Percentiles rank a stretch among this genome's conserved stretches.
phyloP scores from a whole-genome alignment of 2,888 invertebrate species.

The Scaptomyza flava region DNA sequence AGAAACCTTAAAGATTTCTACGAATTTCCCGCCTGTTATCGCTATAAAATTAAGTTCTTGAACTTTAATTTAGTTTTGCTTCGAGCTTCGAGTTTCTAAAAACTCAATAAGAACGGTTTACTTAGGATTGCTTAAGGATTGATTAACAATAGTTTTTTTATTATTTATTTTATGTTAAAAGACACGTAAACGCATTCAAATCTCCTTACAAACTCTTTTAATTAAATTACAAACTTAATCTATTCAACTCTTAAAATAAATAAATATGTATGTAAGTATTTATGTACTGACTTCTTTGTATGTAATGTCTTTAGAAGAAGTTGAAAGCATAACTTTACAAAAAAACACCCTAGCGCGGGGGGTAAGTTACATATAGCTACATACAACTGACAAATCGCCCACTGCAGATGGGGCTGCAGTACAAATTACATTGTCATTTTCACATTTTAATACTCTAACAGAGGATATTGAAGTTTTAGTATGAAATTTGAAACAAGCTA shows the following conservation, averaged over 20 bases:
- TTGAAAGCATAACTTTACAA: slow-evolving; percentile 26
- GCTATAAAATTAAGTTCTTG: neutral
- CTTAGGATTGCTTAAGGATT: too few relatives aligned
- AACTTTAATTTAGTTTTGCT: neutral
- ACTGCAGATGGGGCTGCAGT: slow-evolving; percentile 44
- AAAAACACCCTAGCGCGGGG: neutral
- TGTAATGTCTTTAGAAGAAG: slow-evolving; percentile 27
- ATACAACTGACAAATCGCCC: slow-evolving; percentile 13
- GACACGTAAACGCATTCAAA: too few relatives aligned
- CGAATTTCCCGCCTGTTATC: too few relatives aligned
- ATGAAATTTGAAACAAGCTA: neutral
- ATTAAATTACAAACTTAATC: slow-evolving; percentile 1
- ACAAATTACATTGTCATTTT: slow-evolving; percentile 78
- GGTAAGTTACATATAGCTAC: neutral
- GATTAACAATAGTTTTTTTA: too few relatives aligned
- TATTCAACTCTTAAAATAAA: neutral
- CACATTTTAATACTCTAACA: slow-evolving; percentile 39
- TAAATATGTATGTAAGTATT: neutral
- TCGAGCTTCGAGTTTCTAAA: neutral
- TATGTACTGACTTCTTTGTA: slow-evolving; percentile 9
- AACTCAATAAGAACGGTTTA: neutral
- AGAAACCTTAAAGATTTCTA: too few relatives aligned
- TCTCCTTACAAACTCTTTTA: too few relatives aligned
- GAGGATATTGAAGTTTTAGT: neutral
- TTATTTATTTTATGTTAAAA: too few relatives aligned